Evolutionary conservation across 2,888 invertebrate species (phyloP), one percentile per base, ranked within the genome.

Genomic region (Chrysolina haemoptera): DNA sequence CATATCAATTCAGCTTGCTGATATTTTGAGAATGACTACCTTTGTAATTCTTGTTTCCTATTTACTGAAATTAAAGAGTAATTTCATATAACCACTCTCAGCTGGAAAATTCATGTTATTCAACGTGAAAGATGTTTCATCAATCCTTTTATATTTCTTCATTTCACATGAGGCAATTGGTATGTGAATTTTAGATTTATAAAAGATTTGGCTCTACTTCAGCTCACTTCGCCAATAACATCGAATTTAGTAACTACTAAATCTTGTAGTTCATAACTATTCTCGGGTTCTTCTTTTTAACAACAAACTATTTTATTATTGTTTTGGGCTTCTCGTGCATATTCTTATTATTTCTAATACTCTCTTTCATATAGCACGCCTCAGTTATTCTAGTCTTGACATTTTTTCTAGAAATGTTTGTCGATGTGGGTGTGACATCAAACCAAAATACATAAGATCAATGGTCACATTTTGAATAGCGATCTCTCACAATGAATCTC

Each of bases 301-400:
- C 20, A 18, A 53, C n/a, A n/a, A n/a, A n/a, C n/a, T n/a, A n/a
- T n/a, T n/a, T n/a, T n/a, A n/a, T n/a, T n/a, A n/a, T n/a, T n/a
- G n/a, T n/a, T n/a, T n/a, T n/a, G n/a, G n/a, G n/a, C n/a, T n/a
- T n/a, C n/a, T n/a, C n/a, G n/a, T n/a, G n/a, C n/a, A n/a, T n/a
- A n/a, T n/a, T n/a, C n/a, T n/a, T n/a, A n/a, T n/a, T n/a, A n/a
- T n/a, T n/a, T n/a, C n/a, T n/a, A n/a, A n/a, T n/a, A n/a, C n/a
- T n/a, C n/a, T n/a, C n/a, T n/a, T n/a, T n/a, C n/a, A n/a, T n/a
- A n/a, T n/a, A n/a, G n/a, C 14, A 55, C 1, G 4, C 14, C 10
- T 12, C 22, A 59, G 59, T 59, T 59, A 35, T 59, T 59, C 59
- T 59, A 59, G 59, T 59, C 59, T 16, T 59, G 35, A 35, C 59